Conservation (phyloP, 1,140 invertebrate genomes). For the Drosophila pallidifrons region DNA sequence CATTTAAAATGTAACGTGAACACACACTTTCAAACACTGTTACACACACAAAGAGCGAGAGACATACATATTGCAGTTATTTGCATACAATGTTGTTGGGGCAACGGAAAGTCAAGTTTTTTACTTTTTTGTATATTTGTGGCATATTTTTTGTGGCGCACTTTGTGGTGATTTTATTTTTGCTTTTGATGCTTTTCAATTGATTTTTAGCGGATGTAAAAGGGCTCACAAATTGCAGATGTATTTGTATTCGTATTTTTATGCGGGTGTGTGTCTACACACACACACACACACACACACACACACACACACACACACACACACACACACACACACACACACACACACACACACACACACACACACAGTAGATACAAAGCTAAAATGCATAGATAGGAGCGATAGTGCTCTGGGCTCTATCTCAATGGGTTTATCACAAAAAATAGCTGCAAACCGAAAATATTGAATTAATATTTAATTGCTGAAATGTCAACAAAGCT, state of each 20-base stretch:
- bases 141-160: constrained; percentile 59
- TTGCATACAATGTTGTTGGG: constrained; percentile 68
- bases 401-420: neutral
- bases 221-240: constrained; percentile 27
- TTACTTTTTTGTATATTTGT: constrained; percentile 34
- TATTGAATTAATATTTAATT: constrained; percentile 38
- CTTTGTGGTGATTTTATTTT: constrained; percentile 57
- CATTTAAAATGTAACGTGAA: constrained; percentile 75
- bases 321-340: neutral
- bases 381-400: constrained; percentile 2
- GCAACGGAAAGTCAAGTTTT: constrained; percentile 72
- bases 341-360: neutral
- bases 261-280: constrained; percentile 8
- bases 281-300: neutral
- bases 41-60: constrained; percentile 10
- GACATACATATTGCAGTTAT: constrained; percentile 47
- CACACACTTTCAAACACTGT: constrained; percentile 25
- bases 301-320: neutral
- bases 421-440: constrained; percentile 5
- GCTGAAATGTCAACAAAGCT: constrained; percentile 25
- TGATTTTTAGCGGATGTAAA: constrained; percentile 44
- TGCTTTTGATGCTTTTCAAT: constrained; percentile 38
- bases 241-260: neutral
- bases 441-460: constrained; percentile 2
- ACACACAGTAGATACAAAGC: too few species aligned